Base-by-base conservation (phyloP, 2,113 vertebrate species). In the Myxocyprinus asiaticus region DNA sequence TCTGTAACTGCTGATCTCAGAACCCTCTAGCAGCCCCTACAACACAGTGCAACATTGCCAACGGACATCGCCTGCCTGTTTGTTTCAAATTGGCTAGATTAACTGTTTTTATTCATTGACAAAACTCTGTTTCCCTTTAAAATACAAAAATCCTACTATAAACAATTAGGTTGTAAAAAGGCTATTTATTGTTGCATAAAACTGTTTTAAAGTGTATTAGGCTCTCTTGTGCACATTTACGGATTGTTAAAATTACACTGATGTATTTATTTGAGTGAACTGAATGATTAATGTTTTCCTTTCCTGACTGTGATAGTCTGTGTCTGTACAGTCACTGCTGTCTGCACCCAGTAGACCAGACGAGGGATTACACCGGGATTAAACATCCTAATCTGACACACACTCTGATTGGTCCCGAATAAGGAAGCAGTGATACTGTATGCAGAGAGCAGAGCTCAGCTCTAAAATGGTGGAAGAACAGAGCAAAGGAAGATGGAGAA, bases 321-420 rank as follows among this genome's bases (percentile, higher is more conserved):
- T 70, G 42, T 62, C 64, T 62, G 7, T 50, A 63, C 64, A 75
- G 70, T 67, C 50, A 48, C 47, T 48, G 59, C 76, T 78, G 55
- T 87, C 84, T 78, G 74, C 71, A 81, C 85, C 63, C 77, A 79
- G 77, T 59, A 81, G 81, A 88, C 76, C 67, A 82, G 82, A 79
- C 68, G 58, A 81, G 82, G 85, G 88, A 90, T 90, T 91, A 90
- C 85, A 88, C 70, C 82, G 66, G 85, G 86, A 89, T 89, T 89
- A 88, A 80, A 70, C 17, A 22, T 33, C n/a, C 79, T 90, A 85
- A 90, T 90, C 88, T 86, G 83, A 81, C 74, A 77, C 65, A 55
- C 73, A 80, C 64, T 66, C 63, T 77, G 77, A 81, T 84, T 85
- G 76, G 78, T 85, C 77, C 65, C 58, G 82, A 83, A 88, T 82